A percentile compares a stretch with the other conserved stretches of the same genome.
These are phyloP conservation scores for Tetramorium alpestre DNA, from an alignment of 1,140 invertebrate species.

Conservation along the genomic window DNA sequence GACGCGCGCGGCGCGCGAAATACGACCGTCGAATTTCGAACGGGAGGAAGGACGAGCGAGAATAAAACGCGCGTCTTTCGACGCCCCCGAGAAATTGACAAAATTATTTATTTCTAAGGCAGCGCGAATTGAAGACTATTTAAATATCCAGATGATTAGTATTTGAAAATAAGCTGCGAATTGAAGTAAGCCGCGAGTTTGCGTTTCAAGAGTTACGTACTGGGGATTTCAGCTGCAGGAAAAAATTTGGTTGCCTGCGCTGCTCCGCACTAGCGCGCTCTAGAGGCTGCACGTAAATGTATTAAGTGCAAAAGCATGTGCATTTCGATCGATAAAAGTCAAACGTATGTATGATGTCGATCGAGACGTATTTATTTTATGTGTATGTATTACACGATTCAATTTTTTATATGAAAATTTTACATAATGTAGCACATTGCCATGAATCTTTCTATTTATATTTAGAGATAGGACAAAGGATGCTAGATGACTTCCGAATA, in stretches of 20 bases:
- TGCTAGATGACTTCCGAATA: background rate
- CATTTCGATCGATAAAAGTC: background rate
- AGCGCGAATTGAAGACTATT: background rate
- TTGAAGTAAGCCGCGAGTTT: background rate
- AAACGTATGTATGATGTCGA: background rate
- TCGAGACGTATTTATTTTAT: background rate
- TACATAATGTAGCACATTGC: too few relatives aligned
- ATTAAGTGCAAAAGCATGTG: too few relatives aligned
- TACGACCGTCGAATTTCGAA: background rate
- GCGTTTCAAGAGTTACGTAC: background rate
- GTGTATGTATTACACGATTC: too few relatives aligned
- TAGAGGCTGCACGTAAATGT: background rate
- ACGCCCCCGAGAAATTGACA: background rate
- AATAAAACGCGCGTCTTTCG: background rate
- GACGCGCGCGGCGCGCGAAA: background rate
- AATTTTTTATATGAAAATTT: too few relatives aligned
- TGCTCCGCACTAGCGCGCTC: background rate
- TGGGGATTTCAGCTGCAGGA: background rate
- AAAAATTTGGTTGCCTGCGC: background rate
- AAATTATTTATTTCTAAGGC: background rate
- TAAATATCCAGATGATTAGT: background rate
- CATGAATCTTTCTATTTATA: too few relatives aligned
- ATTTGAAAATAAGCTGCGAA: background rate
- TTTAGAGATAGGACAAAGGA: too few relatives aligned
- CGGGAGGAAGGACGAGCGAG: background rate